These are phyloP conservation scores for Volucella inflata DNA, from an alignment of 2,888 invertebrate species.

Conservation along the genomic window DNA sequence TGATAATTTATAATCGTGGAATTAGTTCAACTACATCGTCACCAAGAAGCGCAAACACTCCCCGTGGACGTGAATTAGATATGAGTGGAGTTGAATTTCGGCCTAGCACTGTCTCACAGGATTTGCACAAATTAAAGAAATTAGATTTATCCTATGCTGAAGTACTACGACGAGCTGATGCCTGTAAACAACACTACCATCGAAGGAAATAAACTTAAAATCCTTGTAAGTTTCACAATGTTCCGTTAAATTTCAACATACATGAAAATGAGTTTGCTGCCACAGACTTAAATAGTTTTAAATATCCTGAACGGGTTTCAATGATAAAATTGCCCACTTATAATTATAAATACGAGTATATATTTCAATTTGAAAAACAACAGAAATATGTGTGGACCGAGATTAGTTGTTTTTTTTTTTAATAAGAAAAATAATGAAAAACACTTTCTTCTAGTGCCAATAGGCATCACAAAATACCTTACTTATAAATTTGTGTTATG, in stretches of 20 bases:
- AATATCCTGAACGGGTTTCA: slow-evolving; percentile 53
- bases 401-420: slow-evolving; percentile 23
- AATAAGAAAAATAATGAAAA: slow-evolving; percentile 15
- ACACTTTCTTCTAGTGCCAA: slow-evolving; percentile 37
- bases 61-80: slow-evolving; percentile 81
- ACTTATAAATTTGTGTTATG: slow-evolving; percentile 30
- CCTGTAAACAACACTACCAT: slow-evolving; percentile 80
- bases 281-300: slow-evolving; percentile 68
- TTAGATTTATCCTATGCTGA: slow-evolving; percentile 94
- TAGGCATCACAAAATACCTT: slow-evolving; percentile 50
- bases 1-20: slow-evolving; percentile 88
- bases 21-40: slow-evolving; percentile 79
- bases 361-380: slow-evolving; percentile 36
- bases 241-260: not conserved
- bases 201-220: slow-evolving; percentile 75
- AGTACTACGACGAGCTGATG: slow-evolving; percentile 88
- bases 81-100: slow-evolving; percentile 84
- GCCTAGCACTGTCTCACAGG: slow-evolving; percentile 91
- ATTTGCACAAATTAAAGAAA: slow-evolving; percentile 91
- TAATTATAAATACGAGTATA: slow-evolving; percentile 25
- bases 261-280: slow-evolving; percentile 58
- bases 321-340: slow-evolving; percentile 45
- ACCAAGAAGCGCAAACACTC: slow-evolving; percentile 81
- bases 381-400: slow-evolving; percentile 8
- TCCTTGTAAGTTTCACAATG: slow-evolving; percentile 45